phyloP scores from a whole-genome alignment of 2,113 vertebrate species.

The Bungarus multicinctus region DNA sequence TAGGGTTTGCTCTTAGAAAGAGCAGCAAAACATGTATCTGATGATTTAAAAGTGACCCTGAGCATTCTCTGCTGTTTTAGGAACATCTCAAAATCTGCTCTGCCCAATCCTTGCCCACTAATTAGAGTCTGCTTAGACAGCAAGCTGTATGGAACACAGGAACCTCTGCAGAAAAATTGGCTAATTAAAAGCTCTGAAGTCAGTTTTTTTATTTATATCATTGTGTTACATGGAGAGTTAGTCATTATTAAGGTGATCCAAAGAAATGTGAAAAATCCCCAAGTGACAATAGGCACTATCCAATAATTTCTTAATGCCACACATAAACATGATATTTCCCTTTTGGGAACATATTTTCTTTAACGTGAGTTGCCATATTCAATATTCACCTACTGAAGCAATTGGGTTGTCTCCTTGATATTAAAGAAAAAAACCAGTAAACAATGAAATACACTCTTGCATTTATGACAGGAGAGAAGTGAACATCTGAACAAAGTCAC shows the following conservation, averaged over 20 bases:
- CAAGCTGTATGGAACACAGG: background rate
- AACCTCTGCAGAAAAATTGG: background rate
- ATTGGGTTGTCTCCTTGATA: background rate
- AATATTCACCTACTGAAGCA: background rate
- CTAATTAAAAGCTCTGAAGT: background rate
- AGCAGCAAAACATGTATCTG: fast-evolving
- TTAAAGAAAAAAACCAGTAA: background rate
- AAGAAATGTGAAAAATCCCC: background rate
- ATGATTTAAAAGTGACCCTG: background rate
- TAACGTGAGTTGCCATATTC: background rate
- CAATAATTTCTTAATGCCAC: background rate
- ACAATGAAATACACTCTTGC: background rate
- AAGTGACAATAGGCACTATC: too few species aligned
- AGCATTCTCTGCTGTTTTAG: background rate
- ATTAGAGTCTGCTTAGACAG: background rate
- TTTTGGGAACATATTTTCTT: background rate
- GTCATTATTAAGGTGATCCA: background rate
- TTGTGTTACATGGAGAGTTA: background rate
- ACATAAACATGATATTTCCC: background rate
- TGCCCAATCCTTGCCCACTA: background rate
- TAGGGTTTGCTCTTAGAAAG: background rate
- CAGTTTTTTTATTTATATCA: background rate
- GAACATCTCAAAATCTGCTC: background rate
- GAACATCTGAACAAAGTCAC: background rate
- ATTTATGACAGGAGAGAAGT: background rate